These are phyloP conservation scores for Cariama cristata DNA, from an alignment of 2,113 vertebrate genomes.

Conservation along the genomic window DNA sequence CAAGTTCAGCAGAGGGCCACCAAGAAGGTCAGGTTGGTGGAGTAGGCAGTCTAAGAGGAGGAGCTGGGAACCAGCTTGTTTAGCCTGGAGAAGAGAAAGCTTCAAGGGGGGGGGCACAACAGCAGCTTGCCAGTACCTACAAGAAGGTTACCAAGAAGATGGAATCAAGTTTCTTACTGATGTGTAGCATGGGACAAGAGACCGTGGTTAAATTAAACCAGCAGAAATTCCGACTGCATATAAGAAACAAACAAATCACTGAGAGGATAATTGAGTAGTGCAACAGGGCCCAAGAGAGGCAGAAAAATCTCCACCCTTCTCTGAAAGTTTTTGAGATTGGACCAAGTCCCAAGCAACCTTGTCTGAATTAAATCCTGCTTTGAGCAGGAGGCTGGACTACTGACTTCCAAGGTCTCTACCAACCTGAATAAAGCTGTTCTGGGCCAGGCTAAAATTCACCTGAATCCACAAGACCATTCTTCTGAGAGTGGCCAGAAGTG, in stretches of 20 bases:
- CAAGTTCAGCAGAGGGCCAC: not conserved
- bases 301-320: not conserved
- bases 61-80: not conserved
- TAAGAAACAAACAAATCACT: not conserved
- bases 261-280: not conserved
- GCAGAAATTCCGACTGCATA: not conserved
- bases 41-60: not conserved
- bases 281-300: not conserved
- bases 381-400: not conserved
- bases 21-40: not conserved
- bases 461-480: not conserved
- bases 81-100: not conserved
- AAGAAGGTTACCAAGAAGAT: not conserved
- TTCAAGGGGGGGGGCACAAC: too few species aligned
- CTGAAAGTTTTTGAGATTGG: not conserved
- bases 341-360: not conserved
- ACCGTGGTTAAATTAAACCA: not conserved
- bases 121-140: not conserved
- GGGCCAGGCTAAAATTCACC: not conserved
- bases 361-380: not conserved
- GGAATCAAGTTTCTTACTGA: not conserved
- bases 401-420: not conserved
- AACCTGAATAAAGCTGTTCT: not conserved
- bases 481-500: not conserved
- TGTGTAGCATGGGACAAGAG: not conserved